phyloP scores from a whole-genome alignment of 2,113 vertebrate species.

The Amazona vittata region DNA sequence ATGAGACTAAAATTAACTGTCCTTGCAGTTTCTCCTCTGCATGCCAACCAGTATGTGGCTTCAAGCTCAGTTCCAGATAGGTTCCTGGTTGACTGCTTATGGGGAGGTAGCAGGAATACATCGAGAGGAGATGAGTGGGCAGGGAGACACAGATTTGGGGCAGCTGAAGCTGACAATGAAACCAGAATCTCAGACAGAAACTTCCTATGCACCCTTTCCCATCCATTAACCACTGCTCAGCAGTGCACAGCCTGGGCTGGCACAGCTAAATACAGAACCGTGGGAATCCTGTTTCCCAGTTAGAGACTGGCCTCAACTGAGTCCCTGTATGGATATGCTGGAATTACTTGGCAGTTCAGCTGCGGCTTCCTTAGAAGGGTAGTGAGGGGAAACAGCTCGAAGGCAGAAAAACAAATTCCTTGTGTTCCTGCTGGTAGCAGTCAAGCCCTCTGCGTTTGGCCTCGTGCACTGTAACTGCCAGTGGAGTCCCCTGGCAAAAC shows the following conservation, averaged over 20 bases:
- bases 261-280: constrained; percentile 47
- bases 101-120: not conserved
- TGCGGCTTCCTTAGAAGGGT: constrained; percentile 4
- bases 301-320: not conserved
- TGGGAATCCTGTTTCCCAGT: constrained; percentile 33
- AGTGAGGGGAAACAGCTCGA: not conserved
- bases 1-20: not conserved
- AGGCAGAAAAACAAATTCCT: not conserved
- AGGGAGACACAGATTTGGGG: not conserved
- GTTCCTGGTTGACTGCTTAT: not conserved
- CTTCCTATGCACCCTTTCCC: not conserved
- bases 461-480: not conserved
- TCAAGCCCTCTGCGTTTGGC: not conserved
- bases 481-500: not conserved
- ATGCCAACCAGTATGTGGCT: not conserved
- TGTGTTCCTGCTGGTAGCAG: not conserved
- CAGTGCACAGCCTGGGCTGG: not conserved
- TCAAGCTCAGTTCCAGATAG: not conserved
- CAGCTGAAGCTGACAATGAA: not conserved
- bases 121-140: too few relatives aligned
- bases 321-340: not conserved
- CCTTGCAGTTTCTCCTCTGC: not conserved
- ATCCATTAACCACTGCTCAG: not conserved
- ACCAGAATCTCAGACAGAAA: not conserved
- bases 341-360: constrained; percentile 15